These are phyloP conservation scores for Centroberyx gerrardi DNA, from an alignment of 2,797 vertebrate species.

Conservation along the genomic window DNA sequence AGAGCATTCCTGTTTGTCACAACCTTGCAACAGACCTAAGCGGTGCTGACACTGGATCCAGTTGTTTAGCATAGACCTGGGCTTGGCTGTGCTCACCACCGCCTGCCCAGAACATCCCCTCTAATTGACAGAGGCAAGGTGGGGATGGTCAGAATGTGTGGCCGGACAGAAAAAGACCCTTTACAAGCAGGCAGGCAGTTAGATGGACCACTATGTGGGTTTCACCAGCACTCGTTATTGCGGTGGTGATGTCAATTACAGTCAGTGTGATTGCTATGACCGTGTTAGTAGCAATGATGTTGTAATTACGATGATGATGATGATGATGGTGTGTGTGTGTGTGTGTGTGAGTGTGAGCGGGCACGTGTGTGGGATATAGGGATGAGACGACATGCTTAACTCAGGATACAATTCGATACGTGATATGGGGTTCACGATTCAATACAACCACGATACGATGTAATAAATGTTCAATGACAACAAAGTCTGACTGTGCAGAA, in stretches of 20 bases:
- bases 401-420: no score
- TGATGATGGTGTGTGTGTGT: not conserved
- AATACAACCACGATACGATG: no score
- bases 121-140: constrained; percentile 39
- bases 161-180: constrained; percentile 28
- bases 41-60: constrained; percentile 23
- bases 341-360: not conserved
- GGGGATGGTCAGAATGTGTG: constrained; percentile 45
- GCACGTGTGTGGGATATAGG: not conserved
- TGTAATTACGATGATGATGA: not conserved
- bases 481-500: no score
- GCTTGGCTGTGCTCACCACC: constrained; percentile 5
- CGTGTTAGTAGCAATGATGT: constrained; percentile 7
- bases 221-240: not conserved
- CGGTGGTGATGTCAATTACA: not conserved
- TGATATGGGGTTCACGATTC: no score
- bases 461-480: no score
- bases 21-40: constrained; percentile 39
- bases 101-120: constrained; percentile 30
- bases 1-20: constrained; percentile 59
- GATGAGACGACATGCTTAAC: no score
- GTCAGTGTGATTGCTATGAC: not conserved
- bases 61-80: constrained; percentile 13
- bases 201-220: constrained; percentile 3
- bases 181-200: constrained; percentile 15